Evolutionary conservation across 2,797 vertebrate species (phyloP), one percentile per base, ranked within the genome.

Genomic region (Chelon auratus): DNA sequence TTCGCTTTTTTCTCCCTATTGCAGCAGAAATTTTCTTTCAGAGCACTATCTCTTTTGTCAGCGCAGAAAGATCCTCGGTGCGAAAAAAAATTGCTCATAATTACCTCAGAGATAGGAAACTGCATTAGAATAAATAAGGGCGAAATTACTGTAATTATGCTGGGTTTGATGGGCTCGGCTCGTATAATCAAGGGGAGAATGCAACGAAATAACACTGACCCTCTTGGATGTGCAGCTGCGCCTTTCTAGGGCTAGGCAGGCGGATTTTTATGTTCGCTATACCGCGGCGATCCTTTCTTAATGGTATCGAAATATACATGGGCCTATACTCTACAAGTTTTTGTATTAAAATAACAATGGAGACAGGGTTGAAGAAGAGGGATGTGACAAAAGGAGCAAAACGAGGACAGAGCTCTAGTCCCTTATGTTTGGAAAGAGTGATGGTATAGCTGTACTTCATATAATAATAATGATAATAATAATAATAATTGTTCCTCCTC

Each of bases 71-170:
- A 98, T 97, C 98, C 96, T 96, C 95, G 94, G 95, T 96, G 96
- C 95, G 95, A 96, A 75, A 97, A 97, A 85, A 98, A 97, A 97
- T 96, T 96, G 96, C 96, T 98, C 97, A 98, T 99, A 99, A 99
- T 99, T 99, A 98, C 97, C 97, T 96, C 95, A 96, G 96, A 97
- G 97, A 98, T 98, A 96, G 97, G 97, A 97, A 99, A 97, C 97
- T 97, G 96, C 97, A 99, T 99, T 99, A 98, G 97, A 99, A 99
- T 99, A 99, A 99, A 98, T 99, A 99, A 99, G 98, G 96, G 96
- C 96, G 95, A 98, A 99, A 99, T 99, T 95, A 98, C 97, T 97
- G 97, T 99, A 99, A 99, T 99, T 99, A 99, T 97, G 96, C 94
- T 96, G 96, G 97, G 96, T 98, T 98, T 99, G 98, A 99, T 98